Percentiles rank a stretch among this genome's conserved stretches.
These are phyloP conservation scores for Diarsia dahlii DNA, from an alignment of 2,888 invertebrate species.

Conservation along the genomic window DNA sequence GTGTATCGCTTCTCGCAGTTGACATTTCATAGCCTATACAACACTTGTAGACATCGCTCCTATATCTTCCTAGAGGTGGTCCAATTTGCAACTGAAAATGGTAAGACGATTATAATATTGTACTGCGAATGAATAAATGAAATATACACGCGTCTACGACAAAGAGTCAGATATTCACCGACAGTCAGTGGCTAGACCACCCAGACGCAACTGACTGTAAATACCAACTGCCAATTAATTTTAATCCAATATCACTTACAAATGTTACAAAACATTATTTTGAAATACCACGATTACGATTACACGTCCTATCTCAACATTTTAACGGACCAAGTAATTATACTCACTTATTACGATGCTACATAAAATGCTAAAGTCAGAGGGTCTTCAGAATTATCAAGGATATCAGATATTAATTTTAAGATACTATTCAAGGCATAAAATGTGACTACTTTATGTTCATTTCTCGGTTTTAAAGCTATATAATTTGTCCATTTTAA, in stretches of 20 bases:
- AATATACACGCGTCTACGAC: slow-evolving; percentile 43
- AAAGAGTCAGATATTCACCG: slow-evolving; percentile 56
- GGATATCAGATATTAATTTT: slow-evolving; percentile 55
- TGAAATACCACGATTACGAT: slow-evolving; percentile 44
- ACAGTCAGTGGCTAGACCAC: slow-evolving; percentile 56
- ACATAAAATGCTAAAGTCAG: slow-evolving; percentile 59
- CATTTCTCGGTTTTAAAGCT: slow-evolving; percentile 37
- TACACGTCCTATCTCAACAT: slow-evolving; percentile 38
- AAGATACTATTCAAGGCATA: slow-evolving; percentile 48
- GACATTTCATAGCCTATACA: slow-evolving; percentile 28
- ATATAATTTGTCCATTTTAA: slow-evolving; percentile 54
- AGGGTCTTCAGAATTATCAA: slow-evolving; percentile 54
- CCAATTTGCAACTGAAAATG: slow-evolving; percentile 59
- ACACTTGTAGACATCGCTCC: slow-evolving; percentile 15
- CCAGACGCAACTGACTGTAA: slow-evolving; percentile 52
- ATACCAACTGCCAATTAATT: slow-evolving; percentile 64
- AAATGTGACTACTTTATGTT: slow-evolving; percentile 30
- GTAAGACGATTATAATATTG: slow-evolving; percentile 53
- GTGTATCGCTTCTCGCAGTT: slow-evolving; percentile 24
- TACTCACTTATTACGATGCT: slow-evolving; percentile 30
- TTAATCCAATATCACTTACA: slow-evolving; percentile 54
- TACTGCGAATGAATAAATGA: slow-evolving; percentile 54
- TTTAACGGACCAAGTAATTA: slow-evolving; percentile 46
- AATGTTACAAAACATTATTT: slow-evolving; percentile 54
- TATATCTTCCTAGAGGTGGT: slow-evolving; percentile 49